Percentiles rank a stretch among this genome's conserved stretches.
Conservation (phyloP, 2,113 vertebrate genomes). For the Gavialis gangeticus region DNA sequence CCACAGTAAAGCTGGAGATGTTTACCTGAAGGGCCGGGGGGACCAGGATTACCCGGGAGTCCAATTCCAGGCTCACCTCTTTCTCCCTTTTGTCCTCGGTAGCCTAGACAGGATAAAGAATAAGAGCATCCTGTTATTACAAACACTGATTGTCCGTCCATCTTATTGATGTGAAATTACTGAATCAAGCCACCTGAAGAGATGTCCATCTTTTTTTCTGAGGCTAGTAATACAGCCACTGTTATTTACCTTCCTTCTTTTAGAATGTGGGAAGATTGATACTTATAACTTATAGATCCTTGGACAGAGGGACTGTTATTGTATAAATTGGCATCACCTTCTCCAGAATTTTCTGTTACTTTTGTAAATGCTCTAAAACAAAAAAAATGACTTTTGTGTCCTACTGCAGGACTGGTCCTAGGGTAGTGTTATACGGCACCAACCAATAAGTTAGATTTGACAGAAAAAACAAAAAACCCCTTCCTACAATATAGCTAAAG, state of each 20-base stretch:
- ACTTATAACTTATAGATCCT: neutral
- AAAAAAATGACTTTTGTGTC: accelerated
- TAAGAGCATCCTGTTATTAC: slow-evolving; percentile 23
- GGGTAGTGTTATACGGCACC: neutral
- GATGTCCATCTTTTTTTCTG: neutral
- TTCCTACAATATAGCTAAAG: neutral
- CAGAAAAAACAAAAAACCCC: neutral
- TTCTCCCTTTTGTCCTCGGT: slow-evolving; percentile 97
- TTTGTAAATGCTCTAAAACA: neutral
- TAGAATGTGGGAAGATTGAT: neutral
- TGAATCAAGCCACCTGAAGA: neutral
- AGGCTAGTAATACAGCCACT: neutral
- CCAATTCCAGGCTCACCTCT: slow-evolving; percentile 95
- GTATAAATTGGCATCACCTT: neutral
- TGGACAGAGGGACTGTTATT: neutral
- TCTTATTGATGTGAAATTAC: neutral
- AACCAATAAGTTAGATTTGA: neutral
- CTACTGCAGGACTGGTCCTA: neutral
- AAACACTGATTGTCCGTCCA: neutral
- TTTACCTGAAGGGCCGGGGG: slow-evolving; percentile 90
- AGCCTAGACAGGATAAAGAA: slow-evolving; percentile 85
- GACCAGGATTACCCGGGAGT: slow-evolving; percentile 89
- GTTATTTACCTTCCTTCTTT: neutral
- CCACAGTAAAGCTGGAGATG: slow-evolving; percentile 28
- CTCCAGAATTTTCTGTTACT: neutral